Evolutionary conservation across 23 tunicate genomes (phyloP), one percentile per base, ranked within the genome.

Genomic region (Halocynthia roretzi): DNA sequence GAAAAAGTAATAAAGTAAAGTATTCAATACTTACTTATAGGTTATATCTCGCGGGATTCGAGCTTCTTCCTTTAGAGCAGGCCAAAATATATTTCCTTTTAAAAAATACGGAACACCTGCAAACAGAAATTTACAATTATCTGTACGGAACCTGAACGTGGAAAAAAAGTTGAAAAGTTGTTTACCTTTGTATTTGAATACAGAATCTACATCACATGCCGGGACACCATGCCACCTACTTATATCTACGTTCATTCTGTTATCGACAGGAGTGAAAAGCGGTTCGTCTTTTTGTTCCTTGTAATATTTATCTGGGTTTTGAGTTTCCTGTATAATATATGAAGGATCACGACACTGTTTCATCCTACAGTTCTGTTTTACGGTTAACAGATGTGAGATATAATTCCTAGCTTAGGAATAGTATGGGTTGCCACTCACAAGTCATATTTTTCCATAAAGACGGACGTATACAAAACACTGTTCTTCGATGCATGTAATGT

Each of bases 191-290:
- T 87, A 87, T 10, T 71, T 52, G 56, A 87, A 87, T 54, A 87
- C 93, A 5, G 93, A 77, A 71, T 87, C 93, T 8, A 87, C 66
- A 77, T 77, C 67, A 68, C 93, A 82, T 6, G 93, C 93, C 31
- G 62, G 51, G 11, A 87, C 86, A 10, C 93, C 93, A 8, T 57
- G 79, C 93, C 93, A 87, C 55, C 71, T 63, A 5, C 5, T 67
- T 6, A 87, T 87, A 62, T 82, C 71, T 5, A 56, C 52, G 40
- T 6, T 53, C 10, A 20, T 61, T 48, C 50, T 63, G 18, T 63
- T 61, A 21, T 40, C 31, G n/a, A 62, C 44, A 12, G 61, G 78
- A 31, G 44, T 31, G 44, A 31, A 31, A 31, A 31, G 44, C 44
- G 44, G 44, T 31, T 31, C 44, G 44, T 31, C 44, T 31, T 31